Evolutionary conservation across 1,140 invertebrate species (phyloP).

Genomic region (Hypothenemus hampei): DNA sequence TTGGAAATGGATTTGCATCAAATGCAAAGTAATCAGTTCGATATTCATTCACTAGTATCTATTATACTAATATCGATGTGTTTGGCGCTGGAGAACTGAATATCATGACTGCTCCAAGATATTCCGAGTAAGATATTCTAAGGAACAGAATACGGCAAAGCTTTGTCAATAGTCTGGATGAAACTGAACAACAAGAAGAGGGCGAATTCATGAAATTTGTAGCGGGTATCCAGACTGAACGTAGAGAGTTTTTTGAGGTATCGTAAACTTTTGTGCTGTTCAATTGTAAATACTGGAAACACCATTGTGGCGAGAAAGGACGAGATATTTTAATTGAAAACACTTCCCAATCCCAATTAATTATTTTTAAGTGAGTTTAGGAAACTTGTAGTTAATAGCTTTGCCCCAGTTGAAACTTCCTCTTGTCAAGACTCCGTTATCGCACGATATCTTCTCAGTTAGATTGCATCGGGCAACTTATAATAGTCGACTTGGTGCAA

Average conservation of each 20-base stretch:
- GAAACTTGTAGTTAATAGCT: neutral
- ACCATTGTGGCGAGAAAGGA: no score
- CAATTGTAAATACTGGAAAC: no score
- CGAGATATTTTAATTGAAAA: no score
- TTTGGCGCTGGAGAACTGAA: slow-evolving; percentile 16
- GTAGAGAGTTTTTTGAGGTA: slow-evolving; percentile 10
- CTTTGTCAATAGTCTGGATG: slow-evolving; percentile 5
- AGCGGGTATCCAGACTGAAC: neutral
- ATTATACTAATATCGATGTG: slow-evolving; percentile 11
- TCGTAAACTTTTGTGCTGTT: no score
- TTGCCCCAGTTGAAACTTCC: neutral
- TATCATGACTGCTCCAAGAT: slow-evolving; percentile 12
- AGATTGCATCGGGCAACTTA: no score
- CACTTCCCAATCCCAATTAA: neutral
- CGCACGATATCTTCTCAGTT: no score
- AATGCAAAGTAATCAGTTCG: neutral
- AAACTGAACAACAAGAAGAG: slow-evolving; percentile 9
- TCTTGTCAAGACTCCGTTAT: no score
- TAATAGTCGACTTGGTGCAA: no score
- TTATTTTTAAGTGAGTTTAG: neutral
- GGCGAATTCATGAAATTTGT: slow-evolving; percentile 5
- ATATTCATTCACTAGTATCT: slow-evolving; percentile 3
- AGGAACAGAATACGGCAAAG: slow-evolving; percentile 19
- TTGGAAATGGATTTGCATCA: no score
- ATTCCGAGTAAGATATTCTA: slow-evolving; percentile 6